Evolutionary conservation across 1,140 invertebrate species (phyloP).

Genomic region (Sminthurides bifidus): DNA sequence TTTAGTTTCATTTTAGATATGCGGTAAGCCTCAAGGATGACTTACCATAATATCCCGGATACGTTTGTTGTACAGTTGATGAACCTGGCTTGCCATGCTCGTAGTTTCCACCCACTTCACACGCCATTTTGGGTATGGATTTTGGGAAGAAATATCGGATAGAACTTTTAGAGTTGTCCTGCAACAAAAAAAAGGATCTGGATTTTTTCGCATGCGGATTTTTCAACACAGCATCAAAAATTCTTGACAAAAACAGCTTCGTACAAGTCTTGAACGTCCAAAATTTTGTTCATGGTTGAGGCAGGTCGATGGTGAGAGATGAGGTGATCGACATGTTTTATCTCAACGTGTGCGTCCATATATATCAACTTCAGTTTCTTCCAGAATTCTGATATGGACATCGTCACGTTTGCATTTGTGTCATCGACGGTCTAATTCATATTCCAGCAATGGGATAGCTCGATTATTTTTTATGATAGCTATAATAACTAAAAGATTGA

Average conservation of each 20-base stretch:
- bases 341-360: background rate
- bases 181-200: background rate
- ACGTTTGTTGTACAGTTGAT: slow-evolving; percentile 17
- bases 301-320: background rate
- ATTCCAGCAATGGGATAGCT: background rate
- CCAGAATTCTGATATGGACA: slow-evolving; percentile 6
- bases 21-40: no score
- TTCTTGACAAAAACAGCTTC: background rate
- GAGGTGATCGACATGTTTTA: background rate
- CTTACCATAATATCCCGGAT: slow-evolving; percentile 16
- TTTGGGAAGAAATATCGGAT: background rate
- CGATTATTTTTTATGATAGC: background rate
- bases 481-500: background rate
- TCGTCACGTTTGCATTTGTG: background rate
- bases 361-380: background rate
- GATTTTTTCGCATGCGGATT: background rate
- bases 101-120: slow-evolving; percentile 13
- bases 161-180: slow-evolving; percentile 2
- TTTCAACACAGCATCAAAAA: background rate
- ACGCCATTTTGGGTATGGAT: slow-evolving; percentile 2
- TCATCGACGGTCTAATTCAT: background rate
- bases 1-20: no score
- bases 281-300: slow-evolving; percentile 7
- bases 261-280: slow-evolving; percentile 5
- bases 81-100: slow-evolving; percentile 4